Evolutionary conservation across 2,113 vertebrate species (phyloP).

Genomic region (Heterochromis multidens): DNA sequence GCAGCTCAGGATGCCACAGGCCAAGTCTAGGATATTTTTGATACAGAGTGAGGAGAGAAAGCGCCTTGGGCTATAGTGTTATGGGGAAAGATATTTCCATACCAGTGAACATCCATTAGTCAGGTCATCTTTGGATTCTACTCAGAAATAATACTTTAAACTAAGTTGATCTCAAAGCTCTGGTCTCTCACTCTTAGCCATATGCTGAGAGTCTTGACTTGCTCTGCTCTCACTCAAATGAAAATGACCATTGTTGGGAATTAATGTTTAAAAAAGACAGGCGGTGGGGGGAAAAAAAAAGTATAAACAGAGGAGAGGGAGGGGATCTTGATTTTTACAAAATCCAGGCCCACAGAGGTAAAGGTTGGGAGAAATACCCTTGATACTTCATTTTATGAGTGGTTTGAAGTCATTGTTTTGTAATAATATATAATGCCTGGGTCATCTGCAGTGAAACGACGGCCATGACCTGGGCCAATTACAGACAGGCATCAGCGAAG

Average conservation of each 20-base stretch:
- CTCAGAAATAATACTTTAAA: constrained; percentile 44
- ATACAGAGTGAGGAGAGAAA: constrained; percentile 15
- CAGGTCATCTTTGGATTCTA: constrained; percentile 38
- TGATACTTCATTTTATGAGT: constrained; percentile 72
- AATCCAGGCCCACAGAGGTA: constrained; percentile 70
- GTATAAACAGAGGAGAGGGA: neutral
- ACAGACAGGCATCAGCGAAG: constrained; percentile 72
- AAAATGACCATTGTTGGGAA: constrained; percentile 67
- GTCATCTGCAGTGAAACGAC: constrained; percentile 65
- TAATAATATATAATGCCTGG: constrained; percentile 77
- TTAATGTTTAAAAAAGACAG: constrained; percentile 60
- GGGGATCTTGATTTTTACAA: constrained; percentile 71
- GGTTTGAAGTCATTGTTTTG: constrained; percentile 68
- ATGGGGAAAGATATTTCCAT: neutral
- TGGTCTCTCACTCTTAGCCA: constrained; percentile 7
- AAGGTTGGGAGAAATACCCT: constrained; percentile 69
- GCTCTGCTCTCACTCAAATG: constrained; percentile 61
- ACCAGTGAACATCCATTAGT: constrained; percentile 20
- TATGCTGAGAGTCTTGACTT: constrained; percentile 13
- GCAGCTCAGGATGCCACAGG: neutral
- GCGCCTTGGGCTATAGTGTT: neutral
- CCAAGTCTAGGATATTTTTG: neutral
- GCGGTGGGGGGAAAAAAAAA: neutral
- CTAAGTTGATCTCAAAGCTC: neutral
- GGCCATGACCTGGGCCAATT: constrained; percentile 74